Evolutionary conservation across 2,888 invertebrate genomes (phyloP).

Genomic region (Aphidius colemani): DNA sequence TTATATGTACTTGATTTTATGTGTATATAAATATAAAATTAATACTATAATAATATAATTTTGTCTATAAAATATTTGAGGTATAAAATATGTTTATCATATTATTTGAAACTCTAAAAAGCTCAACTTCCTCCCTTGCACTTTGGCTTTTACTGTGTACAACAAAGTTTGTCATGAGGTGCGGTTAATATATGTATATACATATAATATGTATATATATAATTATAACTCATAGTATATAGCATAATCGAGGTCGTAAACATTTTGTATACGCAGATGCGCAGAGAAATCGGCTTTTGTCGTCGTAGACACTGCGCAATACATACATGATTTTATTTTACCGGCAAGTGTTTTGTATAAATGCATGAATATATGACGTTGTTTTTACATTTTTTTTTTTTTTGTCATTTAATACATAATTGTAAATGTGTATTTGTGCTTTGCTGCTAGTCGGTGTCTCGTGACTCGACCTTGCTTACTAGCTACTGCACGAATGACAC

Average conservation of each 20-base stretch:
- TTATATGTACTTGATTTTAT: too few species aligned
- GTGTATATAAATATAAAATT: too few species aligned
- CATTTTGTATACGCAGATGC: conserved; percentile 20
- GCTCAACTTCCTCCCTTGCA: conserved; percentile 2
- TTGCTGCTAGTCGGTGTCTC: conserved; percentile 17
- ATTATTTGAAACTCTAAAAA: not conserved
- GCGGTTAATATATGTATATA: not conserved
- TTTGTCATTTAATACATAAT: not conserved
- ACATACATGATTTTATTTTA: not conserved
- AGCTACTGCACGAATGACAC: conserved; percentile 22
- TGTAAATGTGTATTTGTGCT: not conserved
- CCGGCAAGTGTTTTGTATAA: not conserved
- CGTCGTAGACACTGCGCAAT: conserved; percentile 1
- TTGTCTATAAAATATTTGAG: too few species aligned
- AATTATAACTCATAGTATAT: not conserved
- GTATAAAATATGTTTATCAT: too few species aligned
- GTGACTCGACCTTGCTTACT: conserved; percentile 26
- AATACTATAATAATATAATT: too few species aligned
- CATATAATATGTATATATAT: not conserved
- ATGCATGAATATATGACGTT: conserved; percentile 3
- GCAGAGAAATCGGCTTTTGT: not conserved
- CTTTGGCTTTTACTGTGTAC: conserved; percentile 8
- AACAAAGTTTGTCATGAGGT: too few species aligned
- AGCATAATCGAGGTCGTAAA: conserved; percentile 24
- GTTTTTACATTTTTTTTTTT: not conserved